Conservation (phyloP, 2,113 vertebrate genomes). For the Rhinopomastus cyanomelas region DNA sequence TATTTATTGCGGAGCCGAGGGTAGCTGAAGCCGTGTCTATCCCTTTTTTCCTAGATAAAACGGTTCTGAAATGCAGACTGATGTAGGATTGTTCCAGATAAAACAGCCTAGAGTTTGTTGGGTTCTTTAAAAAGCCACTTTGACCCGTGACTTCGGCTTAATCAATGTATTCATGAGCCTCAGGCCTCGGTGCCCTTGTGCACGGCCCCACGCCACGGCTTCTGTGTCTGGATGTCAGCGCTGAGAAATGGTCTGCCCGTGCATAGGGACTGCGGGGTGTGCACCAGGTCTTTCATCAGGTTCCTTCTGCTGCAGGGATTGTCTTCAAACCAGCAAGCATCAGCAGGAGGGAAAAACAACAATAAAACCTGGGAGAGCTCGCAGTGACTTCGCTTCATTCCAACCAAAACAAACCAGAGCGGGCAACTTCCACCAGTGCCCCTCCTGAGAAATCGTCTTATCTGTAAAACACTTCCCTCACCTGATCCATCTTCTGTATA, state of each 20-base stretch:
- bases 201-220: rapidly evolving
- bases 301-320: background rate
- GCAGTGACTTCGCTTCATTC: background rate
- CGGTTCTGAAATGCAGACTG: background rate
- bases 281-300: background rate
- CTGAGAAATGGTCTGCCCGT: background rate
- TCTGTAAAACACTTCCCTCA: background rate
- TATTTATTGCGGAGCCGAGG: background rate
- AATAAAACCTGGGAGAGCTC: background rate
- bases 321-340: background rate
- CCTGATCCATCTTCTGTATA: background rate
- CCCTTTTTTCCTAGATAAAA: background rate
- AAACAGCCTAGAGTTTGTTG: background rate
- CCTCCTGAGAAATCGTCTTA: background rate
- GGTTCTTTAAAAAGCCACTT: background rate
- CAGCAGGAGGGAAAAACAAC: background rate
- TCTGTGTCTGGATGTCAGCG: background rate
- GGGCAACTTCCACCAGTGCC: background rate
- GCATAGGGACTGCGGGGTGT: background rate
- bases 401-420: background rate
- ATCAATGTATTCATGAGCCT: background rate
- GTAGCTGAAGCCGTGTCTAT: background rate
- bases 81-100: background rate
- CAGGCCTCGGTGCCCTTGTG: background rate
- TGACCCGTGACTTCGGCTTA: background rate